Base-by-base conservation (phyloP, 2,888 invertebrate species). In the Drosophila multiciliata region DNA sequence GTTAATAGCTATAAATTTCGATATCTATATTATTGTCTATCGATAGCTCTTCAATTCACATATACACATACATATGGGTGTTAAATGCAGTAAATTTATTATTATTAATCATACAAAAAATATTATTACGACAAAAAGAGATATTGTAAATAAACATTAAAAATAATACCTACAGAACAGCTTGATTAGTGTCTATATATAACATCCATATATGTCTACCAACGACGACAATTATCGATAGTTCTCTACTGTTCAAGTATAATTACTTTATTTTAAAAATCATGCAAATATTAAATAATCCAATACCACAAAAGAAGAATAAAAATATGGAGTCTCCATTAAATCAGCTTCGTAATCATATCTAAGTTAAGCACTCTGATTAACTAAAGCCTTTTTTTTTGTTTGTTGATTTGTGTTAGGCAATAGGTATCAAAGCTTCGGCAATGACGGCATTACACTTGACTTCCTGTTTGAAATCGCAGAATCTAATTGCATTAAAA, bases 401-500 rank as follows among this genome's bases (percentile, higher is more conserved):
- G 2, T 2, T n/a, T 58, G 32, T 45, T 23, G 40, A n/a, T 11
- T n/a, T 15, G 20, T 11, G 40, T 35, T 42, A 15, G 11, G 9
- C 17, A n/a, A 38, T 32, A 12, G 4, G 17, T 59, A 60, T 73
- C 55, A 54, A 50, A 52, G 55, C 23, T 50, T n/a, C 38, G n/a
- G 17, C 50, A 35, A 42, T 75, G 60, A 60, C 52, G 23, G 40
- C 23, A 72, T 73, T 73, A 70, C 57, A 23, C 23, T 57, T 42
- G 17, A 49, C 54, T 75, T 81, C 75, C 78, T 73, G 36, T 78
- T 78, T 58, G 23, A 54, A 75, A 69, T 75, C 69, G 38, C 29
- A 60, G 53, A 67, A 70, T 55, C 58, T 57, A 66, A 80, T 60
- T 52, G 54, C 60, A 78, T 80, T 78, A 72, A 69, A 78, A 72